Evolutionary conservation across 2,888 invertebrate species (phyloP).

Genomic region (Ceraclea dissimilis): DNA sequence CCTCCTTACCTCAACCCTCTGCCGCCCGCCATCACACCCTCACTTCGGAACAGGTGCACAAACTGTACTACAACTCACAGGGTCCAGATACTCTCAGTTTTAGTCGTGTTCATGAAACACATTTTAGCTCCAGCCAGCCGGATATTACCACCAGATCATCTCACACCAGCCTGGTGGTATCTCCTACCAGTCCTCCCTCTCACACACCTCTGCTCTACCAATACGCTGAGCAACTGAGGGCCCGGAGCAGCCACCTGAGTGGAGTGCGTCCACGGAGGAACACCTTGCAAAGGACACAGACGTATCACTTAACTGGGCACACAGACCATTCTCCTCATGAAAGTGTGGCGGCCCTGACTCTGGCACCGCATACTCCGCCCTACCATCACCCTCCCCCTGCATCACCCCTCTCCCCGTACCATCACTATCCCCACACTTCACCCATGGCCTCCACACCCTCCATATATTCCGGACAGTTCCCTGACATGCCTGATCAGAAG

Average conservation of each 20-base stretch:
- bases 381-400: conserved; percentile 2
- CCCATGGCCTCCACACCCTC: conserved; percentile 5
- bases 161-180: conserved; percentile 34
- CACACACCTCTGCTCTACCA: conserved; percentile 43
- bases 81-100: conserved; percentile 37
- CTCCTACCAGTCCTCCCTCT: conserved; percentile 29
- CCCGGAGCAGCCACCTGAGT: conserved; percentile 43
- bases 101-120: conserved; percentile 41
- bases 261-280: conserved; percentile 39
- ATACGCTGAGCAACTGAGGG: conserved; percentile 45
- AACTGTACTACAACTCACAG: conserved; percentile 36
- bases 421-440: not conserved
- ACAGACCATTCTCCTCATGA: conserved; percentile 38
- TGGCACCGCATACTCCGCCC: not conserved
- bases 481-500: conserved; percentile 33
- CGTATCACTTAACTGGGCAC: conserved; percentile 42
- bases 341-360: not conserved
- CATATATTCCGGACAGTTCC: conserved; percentile 6
- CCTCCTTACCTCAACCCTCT: conserved; percentile 24
- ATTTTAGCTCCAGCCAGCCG: conserved; percentile 48
- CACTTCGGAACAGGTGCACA: conserved; percentile 43
- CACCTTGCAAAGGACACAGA: conserved; percentile 45
- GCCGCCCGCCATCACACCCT: conserved; percentile 39
- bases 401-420: not conserved
- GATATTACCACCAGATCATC: conserved; percentile 42